Percentiles rank a stretch among this genome's conserved stretches.
Evolutionary conservation across 2,888 invertebrate species (phyloP).

Genomic region (Steinernema scapterisci): DNA sequence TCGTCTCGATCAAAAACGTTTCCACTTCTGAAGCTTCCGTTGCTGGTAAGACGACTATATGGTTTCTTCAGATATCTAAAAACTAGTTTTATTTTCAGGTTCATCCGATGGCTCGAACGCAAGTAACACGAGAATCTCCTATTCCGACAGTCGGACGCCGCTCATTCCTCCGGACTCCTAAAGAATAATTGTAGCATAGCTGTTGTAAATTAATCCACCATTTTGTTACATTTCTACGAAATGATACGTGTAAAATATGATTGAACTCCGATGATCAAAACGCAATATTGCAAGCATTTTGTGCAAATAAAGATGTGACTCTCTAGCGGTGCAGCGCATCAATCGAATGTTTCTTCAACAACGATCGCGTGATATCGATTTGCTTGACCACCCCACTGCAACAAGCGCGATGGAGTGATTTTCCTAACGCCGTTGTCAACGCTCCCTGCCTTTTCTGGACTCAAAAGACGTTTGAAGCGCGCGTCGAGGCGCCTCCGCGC

Average conservation of each 20-base stretch:
- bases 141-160: conserved; percentile 8
- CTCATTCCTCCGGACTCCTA: conserved; percentile 9
- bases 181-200: neutral
- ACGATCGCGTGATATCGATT: conserved; percentile 28
- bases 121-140: neutral
- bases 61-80: neutral
- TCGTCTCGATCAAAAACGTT: neutral
- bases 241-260: neutral
- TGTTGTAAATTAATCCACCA: neutral
- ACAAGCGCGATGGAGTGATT: conserved; percentile 17
- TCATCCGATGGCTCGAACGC: neutral
- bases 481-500: too few species aligned
- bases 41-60: neutral
- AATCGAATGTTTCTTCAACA: neutral
- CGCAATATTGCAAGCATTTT: neutral
- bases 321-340: neutral
- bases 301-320: neutral
- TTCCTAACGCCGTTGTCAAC: neutral
- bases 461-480: neutral
- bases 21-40: neutral
- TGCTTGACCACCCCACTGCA: conserved; percentile 17
- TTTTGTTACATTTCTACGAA: neutral
- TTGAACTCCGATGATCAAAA: too few species aligned
- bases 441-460: neutral
- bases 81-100: neutral